Percentiles rank a stretch among this genome's conserved stretches.
phyloP scores from a whole-genome alignment of 2,797 vertebrate genomes.

The Peromyscus eremicus region DNA sequence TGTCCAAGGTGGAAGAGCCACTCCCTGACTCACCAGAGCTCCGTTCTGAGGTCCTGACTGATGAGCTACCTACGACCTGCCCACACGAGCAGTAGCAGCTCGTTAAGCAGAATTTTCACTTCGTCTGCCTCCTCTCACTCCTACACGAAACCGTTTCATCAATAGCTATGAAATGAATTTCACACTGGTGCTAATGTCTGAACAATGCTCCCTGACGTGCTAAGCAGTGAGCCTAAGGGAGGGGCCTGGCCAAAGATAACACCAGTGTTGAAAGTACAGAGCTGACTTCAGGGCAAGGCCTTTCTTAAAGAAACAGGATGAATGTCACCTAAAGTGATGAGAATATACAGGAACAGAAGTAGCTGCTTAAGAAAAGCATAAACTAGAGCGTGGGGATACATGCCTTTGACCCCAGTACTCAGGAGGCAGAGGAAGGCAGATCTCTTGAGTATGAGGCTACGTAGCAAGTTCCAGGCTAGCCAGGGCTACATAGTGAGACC shows the following conservation, averaged over 20 bases:
- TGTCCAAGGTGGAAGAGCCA: not conserved
- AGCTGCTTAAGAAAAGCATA: not conserved
- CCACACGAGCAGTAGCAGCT: not conserved
- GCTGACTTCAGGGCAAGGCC: no score
- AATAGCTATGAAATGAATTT: not conserved
- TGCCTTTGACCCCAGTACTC: not conserved
- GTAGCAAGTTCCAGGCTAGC: not conserved
- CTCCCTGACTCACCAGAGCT: not conserved
- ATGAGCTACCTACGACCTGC: not conserved
- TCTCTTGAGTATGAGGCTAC: not conserved
- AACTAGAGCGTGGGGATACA: not conserved
- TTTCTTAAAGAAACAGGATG: not conserved
- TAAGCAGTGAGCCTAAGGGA: not conserved
- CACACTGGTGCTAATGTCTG: not conserved
- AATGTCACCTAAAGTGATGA: not conserved
- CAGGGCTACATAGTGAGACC: not conserved
- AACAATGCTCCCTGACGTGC: not conserved
- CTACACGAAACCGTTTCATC: not conserved
- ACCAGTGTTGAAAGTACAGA: not conserved
- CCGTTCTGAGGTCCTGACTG: accelerated
- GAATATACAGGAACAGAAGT: not conserved
- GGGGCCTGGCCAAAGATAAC: not conserved
- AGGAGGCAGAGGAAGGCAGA: not conserved
- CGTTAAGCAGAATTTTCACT: not conserved
- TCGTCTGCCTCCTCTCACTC: not conserved